phyloP scores from a whole-genome alignment of 53 echinoderm and acorn worm genomes.

The Glandiceps talaboti region DNA sequence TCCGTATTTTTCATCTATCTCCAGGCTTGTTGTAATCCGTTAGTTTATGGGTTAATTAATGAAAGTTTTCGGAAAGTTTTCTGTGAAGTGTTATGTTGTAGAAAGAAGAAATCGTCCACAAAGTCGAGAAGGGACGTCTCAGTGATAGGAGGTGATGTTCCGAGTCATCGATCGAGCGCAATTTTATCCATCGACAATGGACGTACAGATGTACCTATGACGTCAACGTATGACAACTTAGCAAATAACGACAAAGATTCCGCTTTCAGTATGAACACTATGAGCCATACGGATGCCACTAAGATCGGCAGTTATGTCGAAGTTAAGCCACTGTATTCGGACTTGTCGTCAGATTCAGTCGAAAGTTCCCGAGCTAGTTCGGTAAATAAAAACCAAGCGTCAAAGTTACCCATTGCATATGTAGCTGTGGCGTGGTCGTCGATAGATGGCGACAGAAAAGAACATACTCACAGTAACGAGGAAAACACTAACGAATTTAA shows the following conservation, averaged over 20 bases:
- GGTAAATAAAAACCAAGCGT: too few species aligned
- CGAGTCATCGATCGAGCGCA: too few species aligned
- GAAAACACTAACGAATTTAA: too few species aligned
- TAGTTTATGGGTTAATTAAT: conserved; percentile 53
- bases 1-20: conserved; percentile 48
- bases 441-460: too few species aligned
- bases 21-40: conserved; percentile 47
- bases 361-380: neutral
- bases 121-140: neutral
- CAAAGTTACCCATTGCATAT: too few species aligned
- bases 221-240: neutral
- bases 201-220: neutral
- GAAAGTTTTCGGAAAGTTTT: conserved; percentile 36
- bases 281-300: neutral
- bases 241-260: neutral
- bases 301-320: neutral
- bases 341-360: neutral
- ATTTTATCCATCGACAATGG: too few species aligned
- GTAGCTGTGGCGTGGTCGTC: too few species aligned
- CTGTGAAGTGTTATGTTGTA: conserved; percentile 2
- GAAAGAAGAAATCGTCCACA: neutral
- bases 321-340: neutral
- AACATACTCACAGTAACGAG: too few species aligned
- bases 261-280: neutral
- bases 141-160: neutral